Conservation (phyloP, 1,140 invertebrate genomes). For the Drosophila aff. region DNA sequence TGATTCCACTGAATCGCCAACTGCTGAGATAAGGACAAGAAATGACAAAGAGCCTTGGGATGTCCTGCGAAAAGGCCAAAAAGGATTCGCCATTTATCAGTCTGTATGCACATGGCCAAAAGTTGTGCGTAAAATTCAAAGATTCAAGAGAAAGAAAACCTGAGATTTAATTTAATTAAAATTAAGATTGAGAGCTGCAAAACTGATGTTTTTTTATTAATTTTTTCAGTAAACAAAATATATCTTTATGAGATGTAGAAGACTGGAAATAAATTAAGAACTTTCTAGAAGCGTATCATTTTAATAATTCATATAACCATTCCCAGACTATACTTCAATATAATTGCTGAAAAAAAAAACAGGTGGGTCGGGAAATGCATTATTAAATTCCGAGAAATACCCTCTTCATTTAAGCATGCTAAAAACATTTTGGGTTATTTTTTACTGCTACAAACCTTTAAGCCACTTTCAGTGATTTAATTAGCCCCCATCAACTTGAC, state of each 20-base stretch:
- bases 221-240: neutral
- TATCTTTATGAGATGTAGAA: neutral
- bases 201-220: neutral
- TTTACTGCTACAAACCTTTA: conserved; percentile 2
- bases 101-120: neutral
- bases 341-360: too few relatives aligned
- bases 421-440: neutral
- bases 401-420: neutral
- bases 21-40: conserved; percentile 15
- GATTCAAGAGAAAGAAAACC: neutral
- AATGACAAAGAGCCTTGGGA: conserved; percentile 5
- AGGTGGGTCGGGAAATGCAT: neutral
- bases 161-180: neutral
- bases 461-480: conserved; percentile 50
- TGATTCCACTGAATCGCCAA: conserved; percentile 6
- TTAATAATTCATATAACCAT: neutral
- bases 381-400: neutral
- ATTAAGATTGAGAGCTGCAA: neutral
- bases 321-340: too few relatives aligned
- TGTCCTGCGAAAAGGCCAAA: conserved; percentile 8
- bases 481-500: conserved; percentile 52
- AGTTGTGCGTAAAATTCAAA: neutral
- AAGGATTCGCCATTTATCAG: conserved; percentile 28
- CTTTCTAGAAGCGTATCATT: too few relatives aligned
- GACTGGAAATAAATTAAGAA: neutral